phyloP scores from a whole-genome alignment of 2,888 invertebrate genomes.

The Adelognathus sp. region DNA sequence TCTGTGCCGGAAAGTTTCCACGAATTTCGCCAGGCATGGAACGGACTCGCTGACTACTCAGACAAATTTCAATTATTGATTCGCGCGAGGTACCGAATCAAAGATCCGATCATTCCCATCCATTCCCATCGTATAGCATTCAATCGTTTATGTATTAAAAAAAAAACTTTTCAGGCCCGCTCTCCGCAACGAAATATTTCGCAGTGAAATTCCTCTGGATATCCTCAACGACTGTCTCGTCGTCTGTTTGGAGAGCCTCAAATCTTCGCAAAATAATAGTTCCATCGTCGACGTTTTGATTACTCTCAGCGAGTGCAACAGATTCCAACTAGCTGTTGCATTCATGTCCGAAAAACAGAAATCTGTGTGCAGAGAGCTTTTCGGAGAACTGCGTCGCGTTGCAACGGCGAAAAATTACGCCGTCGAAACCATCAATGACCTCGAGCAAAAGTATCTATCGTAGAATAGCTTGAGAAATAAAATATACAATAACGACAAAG shows the following conservation, averaged over 20 bases:
- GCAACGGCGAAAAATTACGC: not conserved
- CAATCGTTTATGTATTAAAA: not conserved
- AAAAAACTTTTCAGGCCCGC: slow-evolving; percentile 62
- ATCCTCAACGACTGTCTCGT: slow-evolving; percentile 69
- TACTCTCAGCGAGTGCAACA: slow-evolving; percentile 69
- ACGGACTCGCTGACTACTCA: slow-evolving; percentile 34
- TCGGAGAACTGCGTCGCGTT: slow-evolving; percentile 33
- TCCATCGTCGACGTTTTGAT: slow-evolving; percentile 68
- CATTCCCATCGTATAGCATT: not conserved
- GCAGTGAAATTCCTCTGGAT: slow-evolving; percentile 67
- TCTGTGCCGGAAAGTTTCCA: slow-evolving; percentile 61
- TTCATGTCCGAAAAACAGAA: slow-evolving; percentile 68
- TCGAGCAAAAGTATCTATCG: slow-evolving; percentile 26
- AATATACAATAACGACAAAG: not conserved
- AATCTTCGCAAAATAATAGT: slow-evolving; percentile 44
- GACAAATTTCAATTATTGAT: slow-evolving; percentile 68
- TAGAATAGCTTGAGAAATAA: not conserved
- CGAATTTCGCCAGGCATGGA: slow-evolving; percentile 71
- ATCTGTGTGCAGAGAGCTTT: slow-evolving; percentile 51
- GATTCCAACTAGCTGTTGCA: slow-evolving; percentile 70
- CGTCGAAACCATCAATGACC: not conserved
- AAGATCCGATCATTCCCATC: slow-evolving; percentile 31
- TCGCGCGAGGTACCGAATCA: slow-evolving; percentile 58
- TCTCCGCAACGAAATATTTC: slow-evolving; percentile 67
- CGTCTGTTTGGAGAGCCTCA: slow-evolving; percentile 53